Percentiles rank a stretch among this genome's conserved stretches.
Conservation (phyloP, 2,888 invertebrate species). For the Torymus aiolomorphi region DNA sequence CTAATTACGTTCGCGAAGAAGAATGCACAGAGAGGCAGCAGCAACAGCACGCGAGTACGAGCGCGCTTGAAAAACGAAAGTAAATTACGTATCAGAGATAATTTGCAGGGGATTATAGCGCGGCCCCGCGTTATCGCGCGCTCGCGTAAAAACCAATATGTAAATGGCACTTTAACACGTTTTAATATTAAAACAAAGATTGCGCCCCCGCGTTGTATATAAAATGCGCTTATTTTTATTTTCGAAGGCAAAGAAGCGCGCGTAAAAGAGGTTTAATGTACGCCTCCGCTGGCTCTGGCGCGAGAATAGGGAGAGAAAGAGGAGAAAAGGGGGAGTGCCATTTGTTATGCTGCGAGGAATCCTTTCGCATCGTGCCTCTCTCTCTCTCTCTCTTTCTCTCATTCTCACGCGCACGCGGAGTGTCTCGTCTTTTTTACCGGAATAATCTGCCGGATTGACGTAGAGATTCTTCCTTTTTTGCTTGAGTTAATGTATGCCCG, state of each 20-base stretch:
- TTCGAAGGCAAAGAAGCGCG: conserved; percentile 1
- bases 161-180: conserved; percentile 28
- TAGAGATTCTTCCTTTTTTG: conserved; percentile 16
- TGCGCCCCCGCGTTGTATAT: background rate
- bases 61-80: no score
- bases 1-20: no score
- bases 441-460: conserved; percentile 50
- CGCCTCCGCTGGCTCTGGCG: background rate
- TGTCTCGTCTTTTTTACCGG: conserved; percentile 33
- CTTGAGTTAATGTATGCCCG: conserved; percentile 23
- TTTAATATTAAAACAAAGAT: conserved; percentile 43
- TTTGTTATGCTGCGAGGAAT: conserved; percentile 45
- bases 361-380: conserved; percentile 22
- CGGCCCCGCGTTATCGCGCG: background rate
- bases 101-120: background rate
- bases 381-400: no score
- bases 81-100: background rate
- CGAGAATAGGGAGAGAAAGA: background rate
- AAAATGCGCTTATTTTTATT: conserved; percentile 29
- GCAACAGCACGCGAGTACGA: no score
- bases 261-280: conserved; percentile 25
- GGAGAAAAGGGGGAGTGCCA: conserved; percentile 12
- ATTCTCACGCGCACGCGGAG: background rate
- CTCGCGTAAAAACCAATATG: conserved; percentile 32
- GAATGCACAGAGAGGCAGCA: no score